Evolutionary conservation across 2,113 vertebrate genomes (phyloP).

Genomic region (Cepphus grylle): DNA sequence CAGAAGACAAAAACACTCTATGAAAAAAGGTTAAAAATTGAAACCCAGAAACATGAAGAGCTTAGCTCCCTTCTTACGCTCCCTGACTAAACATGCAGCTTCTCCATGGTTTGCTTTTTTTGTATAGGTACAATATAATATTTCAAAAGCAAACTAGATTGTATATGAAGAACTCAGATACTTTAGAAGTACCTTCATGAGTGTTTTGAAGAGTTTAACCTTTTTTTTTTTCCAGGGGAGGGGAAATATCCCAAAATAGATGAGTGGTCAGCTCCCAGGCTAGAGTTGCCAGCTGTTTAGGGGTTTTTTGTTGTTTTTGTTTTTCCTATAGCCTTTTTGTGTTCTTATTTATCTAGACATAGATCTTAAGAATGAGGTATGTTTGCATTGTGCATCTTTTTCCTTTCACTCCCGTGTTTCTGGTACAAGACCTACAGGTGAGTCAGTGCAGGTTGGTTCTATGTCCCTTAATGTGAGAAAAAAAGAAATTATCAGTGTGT

Average conservation of each 20-base stretch:
- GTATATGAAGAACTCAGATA: neutral
- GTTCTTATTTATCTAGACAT: neutral
- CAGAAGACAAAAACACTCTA: neutral
- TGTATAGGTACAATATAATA: neutral
- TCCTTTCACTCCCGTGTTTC: neutral
- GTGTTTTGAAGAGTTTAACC: neutral
- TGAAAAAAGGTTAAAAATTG: neutral
- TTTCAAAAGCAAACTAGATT: neutral
- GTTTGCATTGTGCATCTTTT: neutral
- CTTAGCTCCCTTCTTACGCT: neutral
- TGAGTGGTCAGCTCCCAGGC: neutral
- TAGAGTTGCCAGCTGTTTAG: neutral
- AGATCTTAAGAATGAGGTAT: neutral
- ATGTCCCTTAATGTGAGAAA: neutral
- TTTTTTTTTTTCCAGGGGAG: neutral
- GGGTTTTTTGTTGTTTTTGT: neutral
- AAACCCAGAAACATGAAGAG: neutral
- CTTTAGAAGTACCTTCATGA: neutral
- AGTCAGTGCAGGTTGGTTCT: neutral
- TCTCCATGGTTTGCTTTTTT: neutral
- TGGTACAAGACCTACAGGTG: neutral
- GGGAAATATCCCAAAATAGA: neutral
- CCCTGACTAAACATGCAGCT: neutral
- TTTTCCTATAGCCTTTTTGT: neutral
- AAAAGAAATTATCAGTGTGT: rapidly evolving